Percentiles rank a stretch among this genome's conserved stretches.
These are phyloP conservation scores for Sebastes taczanowskii DNA, from an alignment of 2,797 vertebrate genomes.

Conservation along the genomic window DNA sequence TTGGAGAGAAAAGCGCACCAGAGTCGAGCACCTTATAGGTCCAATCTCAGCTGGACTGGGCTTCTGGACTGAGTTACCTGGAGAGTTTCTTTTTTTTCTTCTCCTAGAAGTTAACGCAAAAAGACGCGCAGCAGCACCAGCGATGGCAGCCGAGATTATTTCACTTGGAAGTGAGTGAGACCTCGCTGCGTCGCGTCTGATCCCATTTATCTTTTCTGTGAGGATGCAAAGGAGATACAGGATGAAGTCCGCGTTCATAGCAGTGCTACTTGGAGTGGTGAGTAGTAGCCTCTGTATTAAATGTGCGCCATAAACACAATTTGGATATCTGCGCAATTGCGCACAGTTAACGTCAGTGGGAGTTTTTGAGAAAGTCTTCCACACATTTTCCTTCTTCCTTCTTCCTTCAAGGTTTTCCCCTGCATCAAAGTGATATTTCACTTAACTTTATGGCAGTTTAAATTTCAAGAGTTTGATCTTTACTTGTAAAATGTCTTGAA, in stretches of 20 bases:
- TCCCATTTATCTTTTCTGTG: not conserved
- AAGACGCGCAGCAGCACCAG: slow-evolving; percentile 12
- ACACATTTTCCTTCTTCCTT: not conserved
- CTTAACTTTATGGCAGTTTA: not conserved
- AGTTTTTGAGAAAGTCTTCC: not conserved
- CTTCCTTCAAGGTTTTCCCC: not conserved
- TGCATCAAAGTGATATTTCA: not conserved
- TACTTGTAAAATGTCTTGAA: not conserved
- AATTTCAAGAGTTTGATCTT: not conserved
- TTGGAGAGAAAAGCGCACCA: slow-evolving; percentile 37
- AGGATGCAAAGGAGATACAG: slow-evolving; percentile 44
- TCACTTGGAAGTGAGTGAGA: slow-evolving; percentile 46
- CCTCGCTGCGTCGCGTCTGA: slow-evolving; percentile 41
- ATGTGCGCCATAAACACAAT: slow-evolving; percentile 1
- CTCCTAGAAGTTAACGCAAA: not conserved
- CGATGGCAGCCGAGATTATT: slow-evolving; percentile 49
- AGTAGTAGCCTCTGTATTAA: slow-evolving; percentile 50
- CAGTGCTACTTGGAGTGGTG: slow-evolving; percentile 76
- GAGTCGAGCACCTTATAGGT: slow-evolving; percentile 29
- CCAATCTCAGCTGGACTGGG: slow-evolving; percentile 27
- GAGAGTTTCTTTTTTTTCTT: not conserved
- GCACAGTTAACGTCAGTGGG: not conserved
- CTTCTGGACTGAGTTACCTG: slow-evolving; percentile 20
- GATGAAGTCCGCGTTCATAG: slow-evolving; percentile 68
- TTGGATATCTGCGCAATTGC: slow-evolving; percentile 19